These are phyloP conservation scores for Pachypeltis micranthus DNA, from an alignment of 1,140 invertebrate species.

Conservation along the genomic window DNA sequence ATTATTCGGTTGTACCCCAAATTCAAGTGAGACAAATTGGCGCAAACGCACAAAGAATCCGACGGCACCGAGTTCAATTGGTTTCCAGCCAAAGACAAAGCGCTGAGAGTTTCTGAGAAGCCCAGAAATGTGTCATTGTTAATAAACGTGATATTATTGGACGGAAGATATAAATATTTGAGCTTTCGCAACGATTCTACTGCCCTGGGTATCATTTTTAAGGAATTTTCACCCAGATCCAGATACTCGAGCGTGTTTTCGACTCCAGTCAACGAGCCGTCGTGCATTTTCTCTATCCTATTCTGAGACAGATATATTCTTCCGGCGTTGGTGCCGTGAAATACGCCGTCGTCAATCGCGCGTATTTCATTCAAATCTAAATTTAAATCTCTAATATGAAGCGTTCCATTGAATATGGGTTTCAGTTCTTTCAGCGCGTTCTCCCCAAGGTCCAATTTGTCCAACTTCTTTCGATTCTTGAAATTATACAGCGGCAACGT, in stretches of 20 bases:
- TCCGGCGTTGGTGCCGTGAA: conserved; percentile 52
- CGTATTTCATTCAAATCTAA: conserved; percentile 63
- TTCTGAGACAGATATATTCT: conserved; percentile 70
- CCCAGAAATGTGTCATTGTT: conserved; percentile 40
- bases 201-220: conserved; percentile 53
- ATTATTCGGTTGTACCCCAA: conserved; percentile 75
- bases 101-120: conserved; percentile 50
- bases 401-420: conserved; percentile 50
- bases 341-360: conserved; percentile 48
- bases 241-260: conserved; percentile 64
- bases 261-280: conserved; percentile 54
- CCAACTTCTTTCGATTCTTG: conserved; percentile 50
- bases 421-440: conserved; percentile 54
- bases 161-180: conserved; percentile 69
- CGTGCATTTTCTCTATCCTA: conserved; percentile 50
- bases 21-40: conserved; percentile 65
- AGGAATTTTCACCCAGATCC: conserved; percentile 69
- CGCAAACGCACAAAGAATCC: conserved; percentile 50
- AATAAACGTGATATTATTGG: conserved; percentile 56
- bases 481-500: conserved; percentile 48
- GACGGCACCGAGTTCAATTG: conserved; percentile 57
- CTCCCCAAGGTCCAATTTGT: conserved; percentile 74
- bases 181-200: conserved; percentile 48
- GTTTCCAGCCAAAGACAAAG: conserved; percentile 69
- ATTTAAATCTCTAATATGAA: conserved; percentile 65